These are phyloP conservation scores for Lamproptera curius DNA, from an alignment of 2,888 invertebrate species.

Conservation along the genomic window DNA sequence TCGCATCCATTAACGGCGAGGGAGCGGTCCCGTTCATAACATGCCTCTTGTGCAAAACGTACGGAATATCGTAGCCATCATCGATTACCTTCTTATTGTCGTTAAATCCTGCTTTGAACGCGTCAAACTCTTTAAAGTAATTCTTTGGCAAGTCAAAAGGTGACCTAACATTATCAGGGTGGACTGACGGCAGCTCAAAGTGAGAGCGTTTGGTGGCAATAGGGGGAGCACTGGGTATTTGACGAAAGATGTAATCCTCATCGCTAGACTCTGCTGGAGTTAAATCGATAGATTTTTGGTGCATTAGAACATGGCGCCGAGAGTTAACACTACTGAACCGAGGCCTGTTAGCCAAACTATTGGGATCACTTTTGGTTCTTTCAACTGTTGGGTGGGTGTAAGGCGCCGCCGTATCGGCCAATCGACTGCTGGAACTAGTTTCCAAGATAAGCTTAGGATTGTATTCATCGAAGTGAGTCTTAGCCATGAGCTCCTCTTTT, in stretches of 20 bases:
- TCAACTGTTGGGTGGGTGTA: slow-evolving; percentile 86
- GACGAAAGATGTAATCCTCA: slow-evolving; percentile 87
- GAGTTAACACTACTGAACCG: slow-evolving; percentile 85
- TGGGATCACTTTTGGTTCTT: slow-evolving; percentile 92
- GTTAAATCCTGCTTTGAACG: slow-evolving; percentile 75
- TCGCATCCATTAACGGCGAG: slow-evolving; percentile 69
- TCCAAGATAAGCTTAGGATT: slow-evolving; percentile 82
- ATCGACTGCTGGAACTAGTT: slow-evolving; percentile 72
- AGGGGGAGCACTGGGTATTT: slow-evolving; percentile 85
- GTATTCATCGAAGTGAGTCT: slow-evolving; percentile 83
- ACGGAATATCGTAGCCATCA: slow-evolving; percentile 87
- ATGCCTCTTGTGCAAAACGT: slow-evolving; percentile 90
- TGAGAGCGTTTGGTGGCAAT: slow-evolving; percentile 85
- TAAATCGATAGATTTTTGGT: slow-evolving; percentile 90
- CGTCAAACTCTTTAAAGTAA: slow-evolving; percentile 83
- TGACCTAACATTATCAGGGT: slow-evolving; percentile 79
- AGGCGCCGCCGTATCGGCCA: slow-evolving; percentile 70
- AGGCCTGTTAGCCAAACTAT: slow-evolving; percentile 85
- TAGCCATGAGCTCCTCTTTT: slow-evolving; percentile 81
- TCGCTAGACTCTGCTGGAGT: slow-evolving; percentile 92
- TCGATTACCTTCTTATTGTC: slow-evolving; percentile 64
- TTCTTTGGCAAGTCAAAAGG: slow-evolving; percentile 85
- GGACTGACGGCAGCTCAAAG: slow-evolving; percentile 80
- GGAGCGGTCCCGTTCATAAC: slow-evolving; percentile 91
- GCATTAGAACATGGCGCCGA: slow-evolving; percentile 88